These are phyloP conservation scores for Hydrozoanthus tunicans DNA, from an alignment of 64 coral and sea anemone species.

Conservation along the genomic window DNA sequence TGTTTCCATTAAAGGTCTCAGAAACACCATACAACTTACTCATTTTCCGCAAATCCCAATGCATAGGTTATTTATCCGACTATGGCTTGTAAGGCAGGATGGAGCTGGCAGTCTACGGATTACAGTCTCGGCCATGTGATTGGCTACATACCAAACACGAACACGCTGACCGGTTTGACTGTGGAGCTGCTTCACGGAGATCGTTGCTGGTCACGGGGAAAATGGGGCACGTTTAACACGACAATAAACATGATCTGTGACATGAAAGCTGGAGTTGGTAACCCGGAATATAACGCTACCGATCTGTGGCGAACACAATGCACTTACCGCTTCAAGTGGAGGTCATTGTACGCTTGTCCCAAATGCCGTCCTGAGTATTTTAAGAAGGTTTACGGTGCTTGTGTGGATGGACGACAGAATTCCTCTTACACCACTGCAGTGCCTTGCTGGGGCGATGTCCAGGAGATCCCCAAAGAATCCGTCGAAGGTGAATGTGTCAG, in stretches of 20 bases:
- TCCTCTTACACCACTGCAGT: slow-evolving; percentile 36
- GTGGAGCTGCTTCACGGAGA: slow-evolving; percentile 75
- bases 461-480: not conserved
- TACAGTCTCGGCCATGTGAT: slow-evolving; percentile 68
- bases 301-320: not conserved
- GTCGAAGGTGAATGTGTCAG: not conserved
- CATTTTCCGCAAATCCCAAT: not conserved
- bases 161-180: slow-evolving; percentile 59
- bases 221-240: slow-evolving; percentile 2
- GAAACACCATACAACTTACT: too few relatives aligned
- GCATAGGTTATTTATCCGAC: slow-evolving; percentile 45
- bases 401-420: slow-evolving; percentile 60
- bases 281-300: slow-evolving; percentile 63
- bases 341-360: slow-evolving; percentile 86
- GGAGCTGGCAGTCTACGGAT: slow-evolving; percentile 38
- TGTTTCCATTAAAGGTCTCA: too few relatives aligned
- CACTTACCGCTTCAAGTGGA: slow-evolving; percentile 70
- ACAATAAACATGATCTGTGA: slow-evolving; percentile 77
- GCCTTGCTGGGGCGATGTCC: slow-evolving; percentile 72
- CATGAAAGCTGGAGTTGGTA: slow-evolving; percentile 67
- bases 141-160: slow-evolving; percentile 66
- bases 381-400: slow-evolving; percentile 41
- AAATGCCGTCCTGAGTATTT: slow-evolving; percentile 74
- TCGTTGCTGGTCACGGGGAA: slow-evolving; percentile 29
- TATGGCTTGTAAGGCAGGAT: slow-evolving; percentile 73